Evolutionary conservation across 1,140 invertebrate genomes (phyloP).

Genomic region (Drosophila truncata): DNA sequence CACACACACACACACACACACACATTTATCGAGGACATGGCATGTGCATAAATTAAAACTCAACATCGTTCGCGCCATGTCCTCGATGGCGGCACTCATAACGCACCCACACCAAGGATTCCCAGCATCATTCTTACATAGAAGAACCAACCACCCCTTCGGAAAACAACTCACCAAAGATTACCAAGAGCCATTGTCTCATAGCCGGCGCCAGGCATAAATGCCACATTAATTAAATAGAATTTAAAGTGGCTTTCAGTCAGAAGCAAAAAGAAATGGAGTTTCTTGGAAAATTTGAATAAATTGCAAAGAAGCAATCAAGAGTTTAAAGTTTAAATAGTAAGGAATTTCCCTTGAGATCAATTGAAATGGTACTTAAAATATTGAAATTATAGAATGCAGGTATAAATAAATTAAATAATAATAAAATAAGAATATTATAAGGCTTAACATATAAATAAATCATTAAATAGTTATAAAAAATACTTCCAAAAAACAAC

Average conservation of each 20-base stretch:
- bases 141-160: background rate
- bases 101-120: slow-evolving; percentile 26
- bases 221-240: slow-evolving; percentile 55
- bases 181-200: slow-evolving; percentile 68
- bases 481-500: background rate
- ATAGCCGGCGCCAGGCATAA: slow-evolving; percentile 40
- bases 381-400: no score
- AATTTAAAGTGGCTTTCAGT: slow-evolving; percentile 34
- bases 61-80: slow-evolving; percentile 50
- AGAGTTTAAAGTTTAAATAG: background rate
- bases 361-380: background rate
- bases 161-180: slow-evolving; percentile 5
- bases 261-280: background rate
- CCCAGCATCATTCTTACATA: background rate
- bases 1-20: slow-evolving; percentile 11
- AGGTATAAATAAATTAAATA: no score
- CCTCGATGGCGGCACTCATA: slow-evolving; percentile 70
- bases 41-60: slow-evolving; percentile 77
- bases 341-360: background rate
- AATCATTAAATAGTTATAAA: background rate
- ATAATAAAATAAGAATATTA: no score
- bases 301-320: background rate
- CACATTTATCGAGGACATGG: slow-evolving; percentile 53
- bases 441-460: no score
- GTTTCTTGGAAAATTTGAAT: background rate